Evolutionary conservation across 2,797 vertebrate genomes (phyloP).

Genomic region (Sardinella longiceps): DNA sequence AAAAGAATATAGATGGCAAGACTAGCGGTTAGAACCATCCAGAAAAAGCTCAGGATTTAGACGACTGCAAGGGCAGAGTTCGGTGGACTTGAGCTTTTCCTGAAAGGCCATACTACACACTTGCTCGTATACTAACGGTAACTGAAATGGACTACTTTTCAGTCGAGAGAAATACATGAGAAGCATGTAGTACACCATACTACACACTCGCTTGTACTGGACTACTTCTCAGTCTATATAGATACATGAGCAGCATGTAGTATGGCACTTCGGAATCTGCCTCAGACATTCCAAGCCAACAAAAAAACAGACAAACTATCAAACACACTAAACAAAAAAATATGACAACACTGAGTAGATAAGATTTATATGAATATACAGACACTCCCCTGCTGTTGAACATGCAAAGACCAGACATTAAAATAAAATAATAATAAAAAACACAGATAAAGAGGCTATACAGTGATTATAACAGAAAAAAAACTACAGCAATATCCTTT

Average conservation of each 20-base stretch:
- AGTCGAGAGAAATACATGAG: too few species aligned
- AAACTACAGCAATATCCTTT: neutral
- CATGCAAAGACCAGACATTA: slow-evolving; percentile 11
- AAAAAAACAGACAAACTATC: neutral
- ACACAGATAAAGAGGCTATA: neutral
- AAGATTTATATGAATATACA: slow-evolving; percentile 19
- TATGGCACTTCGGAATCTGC: too few species aligned
- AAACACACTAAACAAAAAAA: slow-evolving; percentile 7
- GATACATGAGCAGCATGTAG: too few species aligned
- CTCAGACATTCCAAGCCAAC: neutral
- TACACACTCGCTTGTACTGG: too few species aligned
- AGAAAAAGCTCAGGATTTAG: slow-evolving; percentile 13
- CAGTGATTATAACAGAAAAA: neutral
- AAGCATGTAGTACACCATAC: too few species aligned
- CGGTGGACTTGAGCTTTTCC: neutral
- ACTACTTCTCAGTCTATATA: too few species aligned
- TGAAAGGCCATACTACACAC: too few species aligned
- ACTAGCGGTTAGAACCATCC: neutral
- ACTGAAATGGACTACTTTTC: too few species aligned
- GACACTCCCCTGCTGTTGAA: neutral
- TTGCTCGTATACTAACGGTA: too few species aligned
- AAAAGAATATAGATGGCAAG: neutral
- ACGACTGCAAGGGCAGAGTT: neutral
- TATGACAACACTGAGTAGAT: neutral
- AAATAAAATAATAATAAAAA: neutral